Conservation (phyloP, 2,113 vertebrate genomes). For the Erythrocercus mccallii region DNA sequence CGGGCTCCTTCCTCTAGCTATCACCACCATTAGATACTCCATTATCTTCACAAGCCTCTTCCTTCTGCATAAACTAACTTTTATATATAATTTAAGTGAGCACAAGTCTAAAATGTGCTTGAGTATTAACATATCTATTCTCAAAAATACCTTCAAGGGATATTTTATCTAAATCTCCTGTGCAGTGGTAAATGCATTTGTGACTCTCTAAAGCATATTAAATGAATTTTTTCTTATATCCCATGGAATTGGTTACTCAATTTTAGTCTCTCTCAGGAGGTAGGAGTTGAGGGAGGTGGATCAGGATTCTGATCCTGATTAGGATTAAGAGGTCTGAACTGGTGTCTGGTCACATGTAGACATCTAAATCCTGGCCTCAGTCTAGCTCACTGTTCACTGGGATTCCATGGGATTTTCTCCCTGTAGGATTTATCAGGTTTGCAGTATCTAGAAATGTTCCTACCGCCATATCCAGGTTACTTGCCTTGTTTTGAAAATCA, state of each 20-base stretch:
- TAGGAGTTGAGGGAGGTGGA: background rate
- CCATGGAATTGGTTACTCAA: background rate
- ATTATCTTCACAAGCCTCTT: background rate
- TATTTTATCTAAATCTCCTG: background rate
- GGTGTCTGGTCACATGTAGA: background rate
- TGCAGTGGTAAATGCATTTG: background rate
- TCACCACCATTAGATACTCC: background rate
- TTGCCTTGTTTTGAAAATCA: background rate
- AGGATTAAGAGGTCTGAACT: background rate
- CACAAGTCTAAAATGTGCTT: background rate
- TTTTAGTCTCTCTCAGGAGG: background rate
- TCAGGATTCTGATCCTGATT: background rate
- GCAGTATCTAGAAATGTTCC: background rate
- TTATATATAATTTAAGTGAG: background rate
- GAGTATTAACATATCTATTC: background rate
- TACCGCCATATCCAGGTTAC: background rate
- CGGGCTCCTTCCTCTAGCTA: background rate
- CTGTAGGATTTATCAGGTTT: background rate
- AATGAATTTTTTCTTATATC: background rate
- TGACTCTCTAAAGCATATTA: background rate
- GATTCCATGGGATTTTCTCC: background rate
- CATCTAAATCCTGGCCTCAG: background rate
- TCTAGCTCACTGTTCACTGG: background rate
- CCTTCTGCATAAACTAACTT: background rate
- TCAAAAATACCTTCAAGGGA: background rate